Conservation (phyloP, 2,888 invertebrate species). For the Lottia gigantea region DNA sequence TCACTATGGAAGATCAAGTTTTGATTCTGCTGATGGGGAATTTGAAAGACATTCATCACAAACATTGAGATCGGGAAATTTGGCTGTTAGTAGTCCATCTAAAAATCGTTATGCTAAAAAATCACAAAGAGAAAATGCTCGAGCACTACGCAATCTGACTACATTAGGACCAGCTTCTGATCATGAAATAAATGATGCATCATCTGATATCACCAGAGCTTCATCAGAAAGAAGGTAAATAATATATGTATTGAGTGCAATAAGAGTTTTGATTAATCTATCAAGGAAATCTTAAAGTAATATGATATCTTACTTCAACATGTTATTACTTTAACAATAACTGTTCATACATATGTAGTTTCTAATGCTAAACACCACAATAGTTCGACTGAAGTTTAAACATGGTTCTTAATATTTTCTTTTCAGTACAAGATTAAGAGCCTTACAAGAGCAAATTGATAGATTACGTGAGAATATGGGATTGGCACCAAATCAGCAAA, state of each 20-base stretch:
- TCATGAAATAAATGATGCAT: background rate
- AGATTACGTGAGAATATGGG: slow-evolving; percentile 49
- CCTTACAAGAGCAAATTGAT: slow-evolving; percentile 54
- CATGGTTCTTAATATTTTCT: background rate
- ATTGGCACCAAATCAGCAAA: slow-evolving; percentile 41
- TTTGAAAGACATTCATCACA: slow-evolving; percentile 3
- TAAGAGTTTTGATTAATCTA: no score
- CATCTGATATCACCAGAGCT: background rate
- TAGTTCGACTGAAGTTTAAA: no score
- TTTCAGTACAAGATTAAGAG: slow-evolving; percentile 46
- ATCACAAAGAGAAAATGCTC: slow-evolving; percentile 6
- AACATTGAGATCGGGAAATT: background rate
- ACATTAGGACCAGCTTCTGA: background rate
- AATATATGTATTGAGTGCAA: background rate
- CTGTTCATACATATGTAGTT: no score
- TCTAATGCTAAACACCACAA: no score
- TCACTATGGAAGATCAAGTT: background rate
- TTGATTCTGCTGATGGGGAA: background rate
- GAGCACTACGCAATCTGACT: background rate
- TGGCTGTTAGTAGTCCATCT: background rate
- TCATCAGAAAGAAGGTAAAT: background rate
- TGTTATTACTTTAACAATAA: no score
- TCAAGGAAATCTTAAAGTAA: no score
- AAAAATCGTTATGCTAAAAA: background rate
- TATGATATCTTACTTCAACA: no score